phyloP scores from a whole-genome alignment of 1,140 invertebrate genomes.

The Bombus haemorrhoidalis region DNA sequence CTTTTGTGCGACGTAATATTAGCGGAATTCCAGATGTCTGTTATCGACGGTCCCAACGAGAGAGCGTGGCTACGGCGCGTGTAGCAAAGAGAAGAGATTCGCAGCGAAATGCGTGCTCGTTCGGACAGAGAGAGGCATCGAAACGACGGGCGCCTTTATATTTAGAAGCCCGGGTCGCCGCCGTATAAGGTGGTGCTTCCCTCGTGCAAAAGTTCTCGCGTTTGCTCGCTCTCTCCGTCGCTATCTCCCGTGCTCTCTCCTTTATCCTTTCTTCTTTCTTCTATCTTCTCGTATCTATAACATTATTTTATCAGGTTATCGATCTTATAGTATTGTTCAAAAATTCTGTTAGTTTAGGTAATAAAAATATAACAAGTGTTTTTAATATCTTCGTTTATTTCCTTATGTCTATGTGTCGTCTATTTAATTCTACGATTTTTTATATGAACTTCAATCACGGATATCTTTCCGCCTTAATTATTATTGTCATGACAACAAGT shows the following conservation, averaged over 20 bases:
- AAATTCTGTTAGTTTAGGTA: no score
- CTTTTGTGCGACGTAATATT: conserved; percentile 14
- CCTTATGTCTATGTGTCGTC: no score
- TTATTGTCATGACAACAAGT: no score
- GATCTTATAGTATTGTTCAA: no score
- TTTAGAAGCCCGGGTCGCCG: conserved; percentile 81
- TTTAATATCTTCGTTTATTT: no score
- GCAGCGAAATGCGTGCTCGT: conserved; percentile 48
- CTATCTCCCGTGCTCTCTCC: conserved; percentile 16
- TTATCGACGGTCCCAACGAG: conserved; percentile 3
- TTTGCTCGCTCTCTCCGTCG: conserved; percentile 39
- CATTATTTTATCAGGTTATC: neutral
- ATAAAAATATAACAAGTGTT: no score
- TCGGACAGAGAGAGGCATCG: conserved; percentile 66
- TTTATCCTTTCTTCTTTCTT: neutral
- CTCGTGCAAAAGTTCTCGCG: conserved; percentile 70
- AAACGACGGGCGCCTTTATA: conserved; percentile 79
- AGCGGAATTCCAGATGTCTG: conserved; percentile 25
- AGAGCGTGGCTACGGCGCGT: conserved; percentile 1
- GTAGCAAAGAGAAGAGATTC: conserved; percentile 55
- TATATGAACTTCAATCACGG: no score
- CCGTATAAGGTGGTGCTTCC: conserved; percentile 81
- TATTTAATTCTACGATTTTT: no score
- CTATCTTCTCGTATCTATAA: neutral
- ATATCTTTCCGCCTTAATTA: no score